Evolutionary conservation across 2,113 vertebrate species (phyloP).

Genomic region (Stigmatopora argus): DNA sequence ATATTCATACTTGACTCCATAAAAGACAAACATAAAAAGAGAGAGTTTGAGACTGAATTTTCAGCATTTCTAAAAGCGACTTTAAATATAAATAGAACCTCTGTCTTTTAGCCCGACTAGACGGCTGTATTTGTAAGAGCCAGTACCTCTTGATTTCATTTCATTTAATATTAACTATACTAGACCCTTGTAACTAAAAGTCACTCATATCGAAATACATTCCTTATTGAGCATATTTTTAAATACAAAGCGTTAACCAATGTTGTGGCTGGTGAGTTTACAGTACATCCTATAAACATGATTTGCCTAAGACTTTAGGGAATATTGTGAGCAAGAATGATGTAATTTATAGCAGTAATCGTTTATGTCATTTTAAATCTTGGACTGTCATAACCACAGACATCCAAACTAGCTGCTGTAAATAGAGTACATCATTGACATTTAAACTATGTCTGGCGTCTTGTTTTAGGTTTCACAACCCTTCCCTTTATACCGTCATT

Average conservation of each 20-base stretch:
- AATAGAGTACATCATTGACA: conserved; percentile 38
- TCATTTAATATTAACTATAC: background rate
- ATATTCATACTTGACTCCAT: background rate
- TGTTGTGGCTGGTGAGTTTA: background rate
- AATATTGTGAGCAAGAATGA: background rate
- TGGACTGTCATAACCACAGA: conserved; percentile 6
- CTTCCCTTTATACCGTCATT: conserved; percentile 35
- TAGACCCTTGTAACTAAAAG: background rate
- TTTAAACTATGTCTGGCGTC: conserved; percentile 29
- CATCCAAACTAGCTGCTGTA: conserved; percentile 19
- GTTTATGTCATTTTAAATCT: background rate
- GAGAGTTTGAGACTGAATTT: background rate
- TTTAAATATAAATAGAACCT: no score
- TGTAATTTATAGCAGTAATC: background rate
- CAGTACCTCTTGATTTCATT: background rate
- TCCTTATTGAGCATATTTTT: no score
- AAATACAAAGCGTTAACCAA: background rate
- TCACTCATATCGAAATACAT: background rate
- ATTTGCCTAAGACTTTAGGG: background rate
- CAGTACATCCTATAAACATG: background rate
- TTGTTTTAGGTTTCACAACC: conserved; percentile 48
- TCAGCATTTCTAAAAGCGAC: no score
- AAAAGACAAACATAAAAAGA: background rate
- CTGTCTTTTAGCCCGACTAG: no score
- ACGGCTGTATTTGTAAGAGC: no score